A percentile compares a stretch with the other conserved stretches of the same genome.
phyloP scores from a whole-genome alignment of 2,113 vertebrate genomes.

The pig (Sus scrofa) region T2T-Sscrofa CM000812.6:238367501-238368000 shows the following conservation, averaged over 20 bases:
- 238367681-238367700: neutral
- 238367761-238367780: neutral
- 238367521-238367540: slow-evolving; percentile 41
- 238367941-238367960: neutral
- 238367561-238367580: neutral
- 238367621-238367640: slow-evolving; percentile 34
- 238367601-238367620: neutral
- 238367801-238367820: neutral
- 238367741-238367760: neutral
- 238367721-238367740: neutral
- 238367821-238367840: neutral
- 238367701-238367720: neutral
- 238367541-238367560: slow-evolving; percentile 7
- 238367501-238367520: slow-evolving; percentile 29
- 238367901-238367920: neutral
- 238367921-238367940: neutral
- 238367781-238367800: neutral
- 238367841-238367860: neutral
- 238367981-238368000: neutral
- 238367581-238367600: neutral
- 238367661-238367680: neutral
- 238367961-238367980: slow-evolving; percentile 41
- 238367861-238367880: neutral
- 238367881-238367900: neutral
- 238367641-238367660: neutral